Evolutionary conservation across 2,113 vertebrate genomes (phyloP), one percentile per base, ranked within the genome.

Genomic region (Bubalus kerabau): DNA sequence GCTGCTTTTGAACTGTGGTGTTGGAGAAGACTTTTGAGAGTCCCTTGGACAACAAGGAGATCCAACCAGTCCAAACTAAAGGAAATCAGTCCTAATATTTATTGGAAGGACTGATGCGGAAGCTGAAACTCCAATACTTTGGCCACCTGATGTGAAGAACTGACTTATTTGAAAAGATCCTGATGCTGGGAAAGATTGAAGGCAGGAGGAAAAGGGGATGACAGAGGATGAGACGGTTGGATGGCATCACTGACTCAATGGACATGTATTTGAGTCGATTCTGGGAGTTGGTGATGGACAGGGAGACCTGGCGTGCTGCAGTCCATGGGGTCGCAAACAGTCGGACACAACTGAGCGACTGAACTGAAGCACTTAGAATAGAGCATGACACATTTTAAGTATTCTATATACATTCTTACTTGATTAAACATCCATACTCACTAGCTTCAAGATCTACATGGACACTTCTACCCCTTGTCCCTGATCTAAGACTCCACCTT

Each of bases 301-400:
- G n/a, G n/a, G n/a, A 71, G 67, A 36, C n/a, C 36, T 36, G n/a
- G n/a, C 0, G 0, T 23, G 10, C 10, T 74, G 19, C 5, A 74
- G 19, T 74, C 67, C 67, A 74, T 40, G n/a, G n/a, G 19, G 10
- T 74, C 2, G 0, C n/a, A 74, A 74, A 74, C 21, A 74, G 36
- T 6, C 6, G 2, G 36, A 40, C 67, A 40, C 0, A 1, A 74
- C 67, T 40, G 67, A 74, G 19, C 0, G 0, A 74, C 67, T 40
- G 5, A 74, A 71, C 67, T 40, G 71, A 91, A 57, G 9, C 16
- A 40, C 12, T 87, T 67, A n/a, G 26, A 90, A 57, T 28, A 87
- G 14, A 59, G 50, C 13, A 36, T 95, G 57, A 14, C 13, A 36
- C 28, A 74, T 40, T 74, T 81, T 62, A 80, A 95, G 28, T 19